A percentile compares a stretch with the other conserved stretches of the same genome.
These are phyloP conservation scores for Chauna torquata DNA, from an alignment of 2,113 vertebrate genomes.

Conservation along the genomic window DNA sequence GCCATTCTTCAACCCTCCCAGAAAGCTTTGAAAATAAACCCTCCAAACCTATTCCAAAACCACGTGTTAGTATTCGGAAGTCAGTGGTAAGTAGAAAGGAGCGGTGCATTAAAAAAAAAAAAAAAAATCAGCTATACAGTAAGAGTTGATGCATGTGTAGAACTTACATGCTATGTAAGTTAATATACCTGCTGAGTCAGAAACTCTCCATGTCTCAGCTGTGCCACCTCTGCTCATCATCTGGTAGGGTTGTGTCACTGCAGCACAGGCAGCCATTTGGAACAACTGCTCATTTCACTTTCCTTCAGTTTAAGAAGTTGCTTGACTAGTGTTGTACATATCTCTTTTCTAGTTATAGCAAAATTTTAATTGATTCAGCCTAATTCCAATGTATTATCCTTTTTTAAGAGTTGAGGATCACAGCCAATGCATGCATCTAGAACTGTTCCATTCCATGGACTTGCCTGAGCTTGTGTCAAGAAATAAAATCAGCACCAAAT, in stretches of 20 bases:
- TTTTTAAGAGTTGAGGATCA: background rate
- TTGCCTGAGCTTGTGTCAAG: background rate
- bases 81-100: constrained; percentile 88
- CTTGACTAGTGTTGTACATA: background rate
- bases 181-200: background rate
- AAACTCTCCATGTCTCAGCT: background rate
- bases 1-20: constrained; percentile 94
- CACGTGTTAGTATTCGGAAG: constrained; percentile 97
- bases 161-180: background rate
- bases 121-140: background rate
- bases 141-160: background rate
- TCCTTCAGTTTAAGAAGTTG: background rate
- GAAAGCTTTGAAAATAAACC: constrained; percentile 99
- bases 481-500: background rate
- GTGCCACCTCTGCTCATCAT: background rate
- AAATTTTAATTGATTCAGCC: background rate
- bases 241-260: background rate
- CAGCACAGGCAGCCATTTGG: background rate
- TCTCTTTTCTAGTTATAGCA: background rate
- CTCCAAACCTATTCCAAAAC: constrained; percentile 97
- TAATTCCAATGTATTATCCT: background rate
- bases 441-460: background rate
- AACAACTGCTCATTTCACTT: background rate
- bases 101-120: background rate
- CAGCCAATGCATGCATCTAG: background rate